Conservation (phyloP, 2,888 invertebrate genomes). For the Tipula unca region DNA sequence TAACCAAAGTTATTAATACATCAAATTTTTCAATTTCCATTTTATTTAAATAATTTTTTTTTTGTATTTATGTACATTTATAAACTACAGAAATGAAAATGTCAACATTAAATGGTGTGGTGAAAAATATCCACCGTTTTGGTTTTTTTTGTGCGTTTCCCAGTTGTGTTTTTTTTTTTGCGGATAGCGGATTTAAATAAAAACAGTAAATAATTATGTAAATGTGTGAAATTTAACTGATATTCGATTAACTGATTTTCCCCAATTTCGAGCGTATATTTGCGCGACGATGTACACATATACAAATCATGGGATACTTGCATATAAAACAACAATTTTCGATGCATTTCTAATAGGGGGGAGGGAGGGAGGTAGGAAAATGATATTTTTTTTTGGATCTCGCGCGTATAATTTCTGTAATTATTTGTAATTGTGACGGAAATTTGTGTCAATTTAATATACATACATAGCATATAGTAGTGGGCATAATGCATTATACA, state of each 20-base stretch:
- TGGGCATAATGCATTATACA: no score
- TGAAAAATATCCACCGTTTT: not conserved
- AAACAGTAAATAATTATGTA: slow-evolving; percentile 21
- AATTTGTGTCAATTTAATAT: not conserved
- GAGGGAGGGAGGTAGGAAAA: not conserved
- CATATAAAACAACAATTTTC: no score
- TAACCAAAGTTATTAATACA: slow-evolving; percentile 14
- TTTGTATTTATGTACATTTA: not conserved
- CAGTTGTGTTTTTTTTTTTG: not conserved
- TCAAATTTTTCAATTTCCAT: not conserved
- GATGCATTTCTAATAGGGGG: not conserved
- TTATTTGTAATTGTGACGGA: slow-evolving; percentile 14
- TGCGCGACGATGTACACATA: not conserved
- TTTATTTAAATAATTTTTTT: not conserved
- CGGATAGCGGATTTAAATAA: not conserved
- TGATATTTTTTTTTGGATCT: not conserved
- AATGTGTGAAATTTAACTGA: slow-evolving; percentile 21
- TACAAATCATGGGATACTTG: no score
- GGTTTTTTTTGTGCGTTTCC: not conserved
- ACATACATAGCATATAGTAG: not conserved
- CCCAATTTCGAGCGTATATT: not conserved
- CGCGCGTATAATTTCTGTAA: not conserved
- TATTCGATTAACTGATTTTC: slow-evolving; percentile 22
- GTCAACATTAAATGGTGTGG: not conserved
- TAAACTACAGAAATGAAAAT: not conserved